Percentiles rank a stretch among this genome's conserved stretches.
These are phyloP conservation scores for Caenorhabditis tropicalis DNA, from an alignment of 1,140 invertebrate genomes.

Conservation along the genomic window DNA sequence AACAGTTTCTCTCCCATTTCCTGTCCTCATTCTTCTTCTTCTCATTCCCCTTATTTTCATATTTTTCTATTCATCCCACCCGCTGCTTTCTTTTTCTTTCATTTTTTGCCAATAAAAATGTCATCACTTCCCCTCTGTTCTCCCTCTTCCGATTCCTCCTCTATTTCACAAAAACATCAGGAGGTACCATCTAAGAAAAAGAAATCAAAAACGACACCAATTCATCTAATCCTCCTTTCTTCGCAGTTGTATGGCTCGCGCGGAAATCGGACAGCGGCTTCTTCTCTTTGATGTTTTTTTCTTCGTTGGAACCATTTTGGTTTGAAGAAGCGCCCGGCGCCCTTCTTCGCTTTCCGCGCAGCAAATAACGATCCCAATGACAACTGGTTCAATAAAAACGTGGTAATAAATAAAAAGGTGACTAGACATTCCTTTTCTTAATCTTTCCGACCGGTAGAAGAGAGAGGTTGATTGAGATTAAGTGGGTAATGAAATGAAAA, in stretches of 20 bases:
- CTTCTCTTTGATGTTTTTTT: slow-evolving; percentile 34
- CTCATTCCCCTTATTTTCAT: background rate
- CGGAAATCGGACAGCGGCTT: slow-evolving; percentile 20
- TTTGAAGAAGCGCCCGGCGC: background rate
- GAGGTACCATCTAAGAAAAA: slow-evolving; percentile 27
- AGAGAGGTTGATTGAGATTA: background rate
- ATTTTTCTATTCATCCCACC: background rate
- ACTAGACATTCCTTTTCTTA: background rate
- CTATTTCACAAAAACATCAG: slow-evolving; percentile 18
- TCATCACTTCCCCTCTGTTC: background rate
- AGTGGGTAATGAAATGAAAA: background rate
- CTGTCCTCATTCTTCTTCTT: background rate
- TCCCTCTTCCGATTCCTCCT: background rate
- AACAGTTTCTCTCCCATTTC: background rate
- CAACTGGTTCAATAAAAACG: slow-evolving; percentile 39
- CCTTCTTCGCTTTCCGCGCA: background rate
- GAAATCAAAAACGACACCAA: slow-evolving; percentile 35
- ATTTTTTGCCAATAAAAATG: background rate
- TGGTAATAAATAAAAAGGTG: slow-evolving; percentile 28
- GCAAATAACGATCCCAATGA: slow-evolving; percentile 14
- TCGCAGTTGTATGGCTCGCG: background rate
- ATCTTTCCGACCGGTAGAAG: slow-evolving; percentile 10
- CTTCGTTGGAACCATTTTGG: too few species aligned
- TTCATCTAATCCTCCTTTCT: slow-evolving; percentile 45
- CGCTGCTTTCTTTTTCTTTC: background rate